A percentile compares a stretch with the other conserved stretches of the same genome.
Conservation (phyloP, 2,888 invertebrate species). For the Ochropleura leucogaster region DNA sequence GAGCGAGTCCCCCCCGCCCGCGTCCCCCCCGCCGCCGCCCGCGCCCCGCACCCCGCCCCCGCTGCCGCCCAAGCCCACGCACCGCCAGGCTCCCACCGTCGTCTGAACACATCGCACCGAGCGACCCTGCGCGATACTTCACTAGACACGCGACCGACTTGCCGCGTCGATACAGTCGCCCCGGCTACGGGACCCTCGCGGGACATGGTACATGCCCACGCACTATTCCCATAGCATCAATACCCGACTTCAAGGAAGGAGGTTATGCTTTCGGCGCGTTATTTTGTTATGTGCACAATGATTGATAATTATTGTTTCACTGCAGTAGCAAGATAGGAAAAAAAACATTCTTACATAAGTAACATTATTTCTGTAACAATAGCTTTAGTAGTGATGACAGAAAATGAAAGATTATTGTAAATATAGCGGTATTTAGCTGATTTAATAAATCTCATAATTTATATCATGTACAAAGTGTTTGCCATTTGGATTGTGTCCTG, state of each 20-base stretch:
- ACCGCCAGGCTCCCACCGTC: conserved; percentile 76
- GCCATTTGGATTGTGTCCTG: conserved; percentile 59
- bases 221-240: not conserved
- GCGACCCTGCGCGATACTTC: conserved; percentile 7
- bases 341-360: conserved; percentile 9
- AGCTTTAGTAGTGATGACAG: conserved; percentile 26
- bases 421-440: conserved; percentile 42
- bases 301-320: conserved; percentile 7
- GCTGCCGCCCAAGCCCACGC: conserved; percentile 82
- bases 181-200: conserved; percentile 15
- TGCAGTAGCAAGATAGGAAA: conserved; percentile 1
- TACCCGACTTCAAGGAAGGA: not conserved
- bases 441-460: conserved; percentile 63
- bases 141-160: not conserved
- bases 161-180: conserved; percentile 12
- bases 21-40: conserved; percentile 42
- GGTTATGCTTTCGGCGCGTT: conserved; percentile 14
- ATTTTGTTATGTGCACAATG: conserved; percentile 13
- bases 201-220: conserved; percentile 10
- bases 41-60: conserved; percentile 78
- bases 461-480: conserved; percentile 66
- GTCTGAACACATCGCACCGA: conserved; percentile 68
- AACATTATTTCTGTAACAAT: conserved; percentile 27
- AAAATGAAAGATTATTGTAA: conserved; percentile 33
- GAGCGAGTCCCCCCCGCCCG: conserved; percentile 6